Evolutionary conservation across 2,113 vertebrate genomes (phyloP).

Genomic region (Neotragus moschatus): DNA sequence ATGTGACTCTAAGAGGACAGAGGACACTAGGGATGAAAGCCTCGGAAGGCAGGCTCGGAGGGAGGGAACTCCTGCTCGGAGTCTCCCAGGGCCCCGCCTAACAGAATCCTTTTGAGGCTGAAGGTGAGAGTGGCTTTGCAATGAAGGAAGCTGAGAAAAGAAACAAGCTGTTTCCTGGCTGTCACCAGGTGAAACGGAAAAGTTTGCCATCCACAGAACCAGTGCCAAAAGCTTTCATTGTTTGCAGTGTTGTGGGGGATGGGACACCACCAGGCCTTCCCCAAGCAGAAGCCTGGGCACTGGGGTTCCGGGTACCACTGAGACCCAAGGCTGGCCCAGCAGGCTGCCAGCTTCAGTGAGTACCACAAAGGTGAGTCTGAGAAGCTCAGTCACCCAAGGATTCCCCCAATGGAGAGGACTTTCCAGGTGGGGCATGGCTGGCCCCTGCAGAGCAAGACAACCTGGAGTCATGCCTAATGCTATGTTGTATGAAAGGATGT

Average conservation of each 20-base stretch:
- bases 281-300: too few species aligned
- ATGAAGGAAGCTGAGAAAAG: not conserved
- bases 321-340: not conserved
- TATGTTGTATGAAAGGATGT: not conserved
- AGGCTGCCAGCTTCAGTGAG: not conserved
- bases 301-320: fast-evolving
- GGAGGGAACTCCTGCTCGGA: not conserved
- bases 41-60: not conserved
- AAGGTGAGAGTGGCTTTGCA: not conserved
- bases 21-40: not conserved
- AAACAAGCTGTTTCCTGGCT: not conserved
- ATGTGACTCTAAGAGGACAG: not conserved
- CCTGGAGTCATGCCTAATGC: not conserved
- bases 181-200: not conserved
- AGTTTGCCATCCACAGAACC: not conserved
- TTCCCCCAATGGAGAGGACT: not conserved
- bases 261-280: not conserved
- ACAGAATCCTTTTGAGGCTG: not conserved
- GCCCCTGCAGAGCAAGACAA: not conserved
- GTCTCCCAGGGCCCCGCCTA: too few species aligned
- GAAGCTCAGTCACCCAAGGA: not conserved
- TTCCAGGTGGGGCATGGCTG: not conserved
- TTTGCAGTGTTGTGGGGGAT: not conserved
- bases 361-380: too few species aligned
- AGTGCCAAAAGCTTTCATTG: not conserved